Conservation (phyloP, 2,797 vertebrate species). For the Cygnus olor region DNA sequence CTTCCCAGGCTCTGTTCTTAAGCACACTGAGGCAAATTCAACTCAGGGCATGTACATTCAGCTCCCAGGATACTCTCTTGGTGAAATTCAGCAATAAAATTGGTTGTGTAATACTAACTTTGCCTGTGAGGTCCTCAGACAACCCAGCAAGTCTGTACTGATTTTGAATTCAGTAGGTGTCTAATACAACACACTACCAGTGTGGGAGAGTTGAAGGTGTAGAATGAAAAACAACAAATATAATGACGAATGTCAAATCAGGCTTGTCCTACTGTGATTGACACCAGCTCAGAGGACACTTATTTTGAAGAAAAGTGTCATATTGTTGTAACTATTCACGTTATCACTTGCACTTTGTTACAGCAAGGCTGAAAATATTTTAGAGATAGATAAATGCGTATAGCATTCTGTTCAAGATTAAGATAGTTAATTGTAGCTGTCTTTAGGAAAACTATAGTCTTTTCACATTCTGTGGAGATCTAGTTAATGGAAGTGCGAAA, state of each 20-base stretch:
- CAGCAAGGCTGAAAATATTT: neutral
- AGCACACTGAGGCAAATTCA: neutral
- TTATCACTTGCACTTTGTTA: neutral
- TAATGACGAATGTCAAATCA: neutral
- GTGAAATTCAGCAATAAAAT: neutral
- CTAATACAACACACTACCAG: neutral
- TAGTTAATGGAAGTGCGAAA: neutral
- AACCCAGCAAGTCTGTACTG: neutral
- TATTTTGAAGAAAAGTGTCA: neutral
- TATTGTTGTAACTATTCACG: neutral
- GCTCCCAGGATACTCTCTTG: neutral
- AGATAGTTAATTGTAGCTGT: neutral
- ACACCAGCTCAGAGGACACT: neutral
- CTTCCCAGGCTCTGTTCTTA: neutral
- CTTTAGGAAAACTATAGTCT: neutral
- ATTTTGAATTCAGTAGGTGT: slow-evolving; percentile 8
- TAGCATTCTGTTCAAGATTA: neutral
- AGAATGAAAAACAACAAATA: neutral
- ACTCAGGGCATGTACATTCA: neutral
- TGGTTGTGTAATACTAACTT: neutral
- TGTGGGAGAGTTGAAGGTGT: neutral
- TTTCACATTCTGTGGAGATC: neutral
- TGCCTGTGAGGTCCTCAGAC: neutral
- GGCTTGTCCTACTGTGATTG: neutral
- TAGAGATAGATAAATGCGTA: neutral